Percentiles rank a stretch among this genome's conserved stretches.
phyloP scores from a whole-genome alignment of 1,140 invertebrate genomes.

The Papilio polyxenes region DNA sequence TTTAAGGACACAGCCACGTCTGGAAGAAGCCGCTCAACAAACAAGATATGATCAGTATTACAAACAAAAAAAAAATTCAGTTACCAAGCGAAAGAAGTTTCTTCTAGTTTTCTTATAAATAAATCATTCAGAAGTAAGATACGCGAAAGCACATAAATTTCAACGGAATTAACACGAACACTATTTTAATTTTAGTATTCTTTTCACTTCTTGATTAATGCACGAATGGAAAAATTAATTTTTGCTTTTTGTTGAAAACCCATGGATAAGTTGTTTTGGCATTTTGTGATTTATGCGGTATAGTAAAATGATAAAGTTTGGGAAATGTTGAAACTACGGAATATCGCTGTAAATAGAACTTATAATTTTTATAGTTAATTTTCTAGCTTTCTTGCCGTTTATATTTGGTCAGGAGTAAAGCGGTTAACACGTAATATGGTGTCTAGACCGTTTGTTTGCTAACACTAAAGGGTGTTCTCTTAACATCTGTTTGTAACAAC shows the following conservation, averaged over 20 bases:
- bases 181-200: constrained; percentile 10
- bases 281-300: constrained; percentile 9
- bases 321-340: neutral
- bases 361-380: neutral
- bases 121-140: neutral
- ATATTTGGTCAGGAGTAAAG: neutral
- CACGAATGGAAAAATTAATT: neutral
- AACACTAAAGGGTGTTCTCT: neutral
- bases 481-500: constrained; percentile 12
- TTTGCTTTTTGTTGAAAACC: neutral
- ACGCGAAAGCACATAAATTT: constrained; percentile 8
- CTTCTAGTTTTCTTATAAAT: neutral
- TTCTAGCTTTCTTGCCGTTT: neutral
- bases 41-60: neutral
- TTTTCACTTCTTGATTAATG: constrained; percentile 15
- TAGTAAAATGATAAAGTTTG: neutral
- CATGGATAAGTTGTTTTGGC: constrained; percentile 26
- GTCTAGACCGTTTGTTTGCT: neutral
- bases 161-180: constrained; percentile 13
- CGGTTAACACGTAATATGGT: neutral
- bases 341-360: neutral
- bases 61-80: neutral
- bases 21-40: too few relatives aligned
- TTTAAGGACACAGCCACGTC: too few relatives aligned
- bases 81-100: neutral